phyloP scores from a whole-genome alignment of 2,113 vertebrate genomes.

The Natator depressus region DNA sequence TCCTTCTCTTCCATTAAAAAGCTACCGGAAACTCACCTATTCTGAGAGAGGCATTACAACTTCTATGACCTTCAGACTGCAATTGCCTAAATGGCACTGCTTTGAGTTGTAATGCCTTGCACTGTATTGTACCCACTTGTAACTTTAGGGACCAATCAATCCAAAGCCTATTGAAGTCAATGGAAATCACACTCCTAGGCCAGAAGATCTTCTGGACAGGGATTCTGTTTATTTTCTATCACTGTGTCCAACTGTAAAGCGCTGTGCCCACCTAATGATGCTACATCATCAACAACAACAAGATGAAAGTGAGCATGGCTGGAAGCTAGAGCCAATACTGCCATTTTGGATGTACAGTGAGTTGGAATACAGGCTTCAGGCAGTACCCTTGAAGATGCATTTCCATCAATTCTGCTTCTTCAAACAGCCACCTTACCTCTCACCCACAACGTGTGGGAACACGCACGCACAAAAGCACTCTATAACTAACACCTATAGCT shows the following conservation, averaged over 20 bases:
- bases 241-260: neutral
- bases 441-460: neutral
- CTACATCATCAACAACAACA: neutral
- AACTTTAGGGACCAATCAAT: neutral
- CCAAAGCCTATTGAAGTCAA: neutral
- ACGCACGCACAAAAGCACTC: neutral
- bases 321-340: slow-evolving; percentile 1
- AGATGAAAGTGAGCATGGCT: neutral
- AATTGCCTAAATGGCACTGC: neutral
- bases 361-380: neutral
- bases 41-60: neutral
- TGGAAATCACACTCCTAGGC: neutral
- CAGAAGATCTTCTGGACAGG: neutral
- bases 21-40: neutral
- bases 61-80: rapidly evolving
- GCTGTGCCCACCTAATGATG: neutral
- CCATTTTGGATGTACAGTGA: neutral
- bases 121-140: neutral
- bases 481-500: neutral
- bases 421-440: neutral
- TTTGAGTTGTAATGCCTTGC: neutral
- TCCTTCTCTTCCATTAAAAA: neutral
- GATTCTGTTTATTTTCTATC: neutral
- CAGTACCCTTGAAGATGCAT: neutral
- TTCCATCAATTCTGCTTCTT: neutral